A percentile compares a stretch with the other conserved stretches of the same genome.
Evolutionary conservation across 2,797 vertebrate genomes (phyloP).

Genomic region (Microcaecilia unicolor): DNA sequence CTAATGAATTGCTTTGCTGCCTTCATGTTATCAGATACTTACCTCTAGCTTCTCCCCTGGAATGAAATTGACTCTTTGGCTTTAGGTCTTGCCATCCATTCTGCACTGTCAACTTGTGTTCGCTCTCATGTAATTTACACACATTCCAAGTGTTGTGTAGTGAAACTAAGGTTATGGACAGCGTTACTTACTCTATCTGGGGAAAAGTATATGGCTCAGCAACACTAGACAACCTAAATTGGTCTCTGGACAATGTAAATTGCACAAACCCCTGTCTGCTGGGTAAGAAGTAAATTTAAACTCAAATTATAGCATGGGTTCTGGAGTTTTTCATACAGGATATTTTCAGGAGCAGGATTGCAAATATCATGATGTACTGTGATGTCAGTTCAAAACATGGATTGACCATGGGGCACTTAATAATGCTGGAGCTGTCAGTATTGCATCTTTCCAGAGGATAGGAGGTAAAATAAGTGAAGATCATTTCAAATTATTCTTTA

Average conservation of each 20-base stretch:
- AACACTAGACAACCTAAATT: neutral
- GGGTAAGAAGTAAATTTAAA: neutral
- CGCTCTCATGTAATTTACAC: neutral
- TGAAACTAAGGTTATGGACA: neutral
- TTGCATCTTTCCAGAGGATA: slow-evolving; percentile 1
- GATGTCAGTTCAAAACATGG: too few relatives aligned
- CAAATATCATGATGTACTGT: neutral
- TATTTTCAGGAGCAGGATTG: too few relatives aligned
- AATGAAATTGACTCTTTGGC: neutral
- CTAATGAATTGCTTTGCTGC: neutral
- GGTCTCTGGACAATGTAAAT: neutral
- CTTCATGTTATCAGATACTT: neutral
- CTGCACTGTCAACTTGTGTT: neutral
- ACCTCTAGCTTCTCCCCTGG: neutral
- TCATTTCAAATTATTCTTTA: too few relatives aligned
- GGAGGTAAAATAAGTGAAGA: neutral
- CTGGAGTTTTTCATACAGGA: neutral
- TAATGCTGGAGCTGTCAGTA: too few relatives aligned
- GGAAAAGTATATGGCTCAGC: neutral
- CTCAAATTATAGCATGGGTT: neutral
- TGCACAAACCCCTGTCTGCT: neutral
- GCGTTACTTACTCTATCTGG: neutral
- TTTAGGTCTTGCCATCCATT: neutral
- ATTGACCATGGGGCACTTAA: too few relatives aligned
- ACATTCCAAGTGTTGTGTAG: slow-evolving; percentile 3